Conservation (phyloP, 1,140 invertebrate genomes). For the Heliconius himera region DNA sequence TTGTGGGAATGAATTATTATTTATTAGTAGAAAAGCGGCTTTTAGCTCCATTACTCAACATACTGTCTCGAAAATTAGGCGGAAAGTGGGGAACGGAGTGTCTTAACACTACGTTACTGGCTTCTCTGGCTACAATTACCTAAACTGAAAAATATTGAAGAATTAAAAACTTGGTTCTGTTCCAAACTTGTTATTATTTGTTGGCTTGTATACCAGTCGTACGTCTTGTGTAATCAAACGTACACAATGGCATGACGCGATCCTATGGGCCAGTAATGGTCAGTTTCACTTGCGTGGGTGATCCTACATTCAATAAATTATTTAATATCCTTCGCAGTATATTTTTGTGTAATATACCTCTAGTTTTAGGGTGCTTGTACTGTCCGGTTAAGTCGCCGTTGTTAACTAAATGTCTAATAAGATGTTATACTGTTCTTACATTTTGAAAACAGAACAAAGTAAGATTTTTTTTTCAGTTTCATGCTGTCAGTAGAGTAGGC, state of each 20-base stretch:
- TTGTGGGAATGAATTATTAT: no score
- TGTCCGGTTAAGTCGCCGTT: not conserved
- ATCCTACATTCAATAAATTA: slow-evolving; percentile 53
- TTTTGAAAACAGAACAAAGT: no score
- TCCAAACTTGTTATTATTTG: slow-evolving; percentile 45
- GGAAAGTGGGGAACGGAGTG: no score
- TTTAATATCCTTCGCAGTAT: slow-evolving; percentile 48
- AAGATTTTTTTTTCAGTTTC: no score
- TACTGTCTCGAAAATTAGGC: no score
- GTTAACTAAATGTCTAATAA: not conserved
- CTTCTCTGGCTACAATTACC: no score
- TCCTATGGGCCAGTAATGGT: slow-evolving; percentile 37
- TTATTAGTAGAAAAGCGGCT: no score
- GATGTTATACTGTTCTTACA: not conserved
- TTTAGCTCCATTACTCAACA: no score
- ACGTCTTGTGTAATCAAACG: slow-evolving; percentile 41
- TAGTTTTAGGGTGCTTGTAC: slow-evolving; percentile 12
- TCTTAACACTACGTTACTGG: not conserved
- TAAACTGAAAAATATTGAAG: not conserved
- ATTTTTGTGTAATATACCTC: slow-evolving; percentile 40
- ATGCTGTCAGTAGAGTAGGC: no score
- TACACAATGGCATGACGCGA: slow-evolving; percentile 38
- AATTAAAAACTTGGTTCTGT: slow-evolving; percentile 41
- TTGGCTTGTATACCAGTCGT: slow-evolving; percentile 40
- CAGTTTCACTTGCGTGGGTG: slow-evolving; percentile 34